Conservation (phyloP, 2,113 vertebrate genomes). For the Grus americana region DNA sequence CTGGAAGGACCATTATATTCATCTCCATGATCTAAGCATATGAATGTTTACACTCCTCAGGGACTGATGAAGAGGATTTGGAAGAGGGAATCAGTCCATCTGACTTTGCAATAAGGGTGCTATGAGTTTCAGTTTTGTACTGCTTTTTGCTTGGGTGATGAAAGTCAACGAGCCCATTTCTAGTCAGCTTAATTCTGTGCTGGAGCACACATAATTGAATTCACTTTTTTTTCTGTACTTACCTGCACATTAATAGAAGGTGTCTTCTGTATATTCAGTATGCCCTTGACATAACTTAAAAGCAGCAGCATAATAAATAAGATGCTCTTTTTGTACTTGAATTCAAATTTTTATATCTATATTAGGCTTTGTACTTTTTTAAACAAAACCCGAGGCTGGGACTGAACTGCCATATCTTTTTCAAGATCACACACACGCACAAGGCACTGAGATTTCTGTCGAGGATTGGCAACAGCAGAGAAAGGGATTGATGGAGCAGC, state of each 20-base stretch:
- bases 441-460: conserved; percentile 17
- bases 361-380: conserved; percentile 15
- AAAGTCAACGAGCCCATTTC: background rate
- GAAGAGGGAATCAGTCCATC: background rate
- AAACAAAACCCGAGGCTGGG: background rate
- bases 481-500: background rate
- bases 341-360: conserved; percentile 19
- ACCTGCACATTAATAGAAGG: background rate
- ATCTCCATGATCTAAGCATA: background rate
- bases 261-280: background rate
- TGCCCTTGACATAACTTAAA: conserved; percentile 27
- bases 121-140: background rate
- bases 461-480: background rate
- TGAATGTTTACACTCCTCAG: background rate
- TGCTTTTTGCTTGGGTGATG: background rate
- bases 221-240: background rate
- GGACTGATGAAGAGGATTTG: background rate
- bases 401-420: conserved; percentile 35
- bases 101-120: background rate
- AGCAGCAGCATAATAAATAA: conserved; percentile 17
- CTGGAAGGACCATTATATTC: background rate
- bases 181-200: background rate
- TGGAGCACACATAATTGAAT: background rate
- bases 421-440: conserved; percentile 9
- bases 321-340: background rate